Conservation (phyloP, 1,140 invertebrate species). For the Drosophila mauritiana region DNA sequence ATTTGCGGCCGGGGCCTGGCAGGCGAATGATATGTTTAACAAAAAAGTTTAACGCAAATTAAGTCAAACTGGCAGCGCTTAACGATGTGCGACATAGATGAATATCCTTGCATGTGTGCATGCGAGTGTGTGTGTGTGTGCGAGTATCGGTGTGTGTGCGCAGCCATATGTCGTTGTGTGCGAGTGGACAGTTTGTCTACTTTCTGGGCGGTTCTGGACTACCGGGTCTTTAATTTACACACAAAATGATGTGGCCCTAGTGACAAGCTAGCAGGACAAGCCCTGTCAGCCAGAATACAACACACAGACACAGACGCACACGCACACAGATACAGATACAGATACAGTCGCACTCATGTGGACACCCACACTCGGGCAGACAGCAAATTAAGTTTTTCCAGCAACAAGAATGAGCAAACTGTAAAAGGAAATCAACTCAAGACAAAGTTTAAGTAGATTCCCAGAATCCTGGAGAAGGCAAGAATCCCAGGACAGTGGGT, state of each 20-base stretch:
- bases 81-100: constrained; percentile 80
- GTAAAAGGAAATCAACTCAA: constrained; percentile 66
- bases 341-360: neutral
- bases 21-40: constrained; percentile 75
- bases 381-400: constrained; percentile 66
- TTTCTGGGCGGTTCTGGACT: neutral
- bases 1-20: constrained; percentile 32
- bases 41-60: constrained; percentile 83
- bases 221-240: constrained; percentile 57
- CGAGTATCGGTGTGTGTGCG: neutral
- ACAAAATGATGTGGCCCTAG: constrained; percentile 43
- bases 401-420: constrained; percentile 24
- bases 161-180: constrained; percentile 7
- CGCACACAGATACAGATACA: neutral
- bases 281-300: constrained; percentile 3
- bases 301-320: neutral
- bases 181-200: constrained; percentile 15
- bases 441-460: constrained; percentile 51
- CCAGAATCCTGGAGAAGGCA: constrained; percentile 1
- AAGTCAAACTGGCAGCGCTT: constrained; percentile 81
- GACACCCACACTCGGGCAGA: constrained; percentile 8
- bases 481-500: constrained; percentile 22
- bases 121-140: neutral
- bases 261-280: constrained; percentile 6
- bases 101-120: constrained; percentile 44